Evolutionary conservation across 2,888 invertebrate species (phyloP).

Genomic region (Brachypalpus laphriformis): DNA sequence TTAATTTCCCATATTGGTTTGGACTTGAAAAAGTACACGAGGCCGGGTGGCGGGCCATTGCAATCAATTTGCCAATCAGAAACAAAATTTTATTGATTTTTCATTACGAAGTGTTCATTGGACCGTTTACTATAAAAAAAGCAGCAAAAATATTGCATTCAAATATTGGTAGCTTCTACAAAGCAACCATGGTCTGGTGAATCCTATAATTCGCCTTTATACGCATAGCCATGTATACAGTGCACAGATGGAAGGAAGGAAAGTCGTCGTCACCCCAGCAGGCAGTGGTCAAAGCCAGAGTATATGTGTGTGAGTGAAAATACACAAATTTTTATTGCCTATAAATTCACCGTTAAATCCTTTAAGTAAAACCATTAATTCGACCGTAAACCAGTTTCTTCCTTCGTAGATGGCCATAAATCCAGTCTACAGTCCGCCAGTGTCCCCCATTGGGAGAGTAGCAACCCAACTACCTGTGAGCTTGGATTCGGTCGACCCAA

Average conservation of each 20-base stretch:
- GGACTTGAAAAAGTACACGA: neutral
- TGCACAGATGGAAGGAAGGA: neutral
- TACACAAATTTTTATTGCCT: constrained; percentile 72
- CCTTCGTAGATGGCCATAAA: constrained; percentile 59
- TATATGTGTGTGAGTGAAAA: constrained; percentile 1
- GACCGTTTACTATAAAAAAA: neutral
- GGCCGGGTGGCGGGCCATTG: neutral
- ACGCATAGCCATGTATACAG: constrained; percentile 6
- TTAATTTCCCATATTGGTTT: constrained; percentile 44
- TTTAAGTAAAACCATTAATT: constrained; percentile 75
- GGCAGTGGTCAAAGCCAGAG: neutral
- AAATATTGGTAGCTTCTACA: constrained; percentile 21
- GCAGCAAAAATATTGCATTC: constrained; percentile 42
- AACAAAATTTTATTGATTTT: constrained; percentile 60
- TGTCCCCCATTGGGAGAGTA: constrained; percentile 10
- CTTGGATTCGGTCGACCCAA: constrained; percentile 17
- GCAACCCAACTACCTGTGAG: constrained; percentile 36
- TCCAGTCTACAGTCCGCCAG: constrained; percentile 37
- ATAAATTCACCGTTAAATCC: constrained; percentile 72
- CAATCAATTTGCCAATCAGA: constrained; percentile 64
- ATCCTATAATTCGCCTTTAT: constrained; percentile 20
- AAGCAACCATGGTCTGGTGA: constrained; percentile 9
- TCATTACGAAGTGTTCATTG: constrained; percentile 46
- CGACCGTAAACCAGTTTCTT: constrained; percentile 65
- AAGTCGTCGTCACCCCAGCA: neutral